Evolutionary conservation across 2,113 vertebrate species (phyloP).

Genomic region (Rhombomys opimus): DNA sequence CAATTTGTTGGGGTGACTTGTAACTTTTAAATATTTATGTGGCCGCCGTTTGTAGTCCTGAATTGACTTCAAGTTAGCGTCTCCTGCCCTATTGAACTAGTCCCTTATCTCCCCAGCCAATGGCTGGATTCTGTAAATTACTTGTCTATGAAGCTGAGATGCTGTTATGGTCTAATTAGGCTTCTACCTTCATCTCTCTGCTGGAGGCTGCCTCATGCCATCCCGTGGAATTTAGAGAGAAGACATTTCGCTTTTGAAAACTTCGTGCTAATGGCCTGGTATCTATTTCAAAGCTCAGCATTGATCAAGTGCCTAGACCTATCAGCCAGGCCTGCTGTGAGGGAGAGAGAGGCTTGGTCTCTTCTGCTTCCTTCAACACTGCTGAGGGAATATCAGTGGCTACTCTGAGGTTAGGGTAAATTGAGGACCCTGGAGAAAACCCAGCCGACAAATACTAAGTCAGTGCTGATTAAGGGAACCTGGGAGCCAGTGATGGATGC

Average conservation of each 20-base stretch:
- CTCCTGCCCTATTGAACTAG: background rate
- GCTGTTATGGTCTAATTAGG: background rate
- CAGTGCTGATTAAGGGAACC: background rate
- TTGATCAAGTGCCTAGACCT: background rate
- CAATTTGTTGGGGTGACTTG: conserved; percentile 16
- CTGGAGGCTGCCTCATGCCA: background rate
- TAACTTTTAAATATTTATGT: conserved; percentile 45
- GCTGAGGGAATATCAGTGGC: background rate
- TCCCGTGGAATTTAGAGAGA: background rate
- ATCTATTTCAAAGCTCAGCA: conserved; percentile 24
- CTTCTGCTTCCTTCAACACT: background rate
- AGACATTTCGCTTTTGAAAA: conserved; percentile 39
- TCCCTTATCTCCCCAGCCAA: background rate
- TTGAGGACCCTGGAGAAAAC: background rate
- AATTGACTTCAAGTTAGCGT: background rate
- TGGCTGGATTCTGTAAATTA: conserved; percentile 29
- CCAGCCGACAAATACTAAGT: background rate
- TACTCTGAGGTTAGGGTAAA: background rate
- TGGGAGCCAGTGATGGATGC: background rate
- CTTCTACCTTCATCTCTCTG: background rate
- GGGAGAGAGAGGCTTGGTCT: background rate
- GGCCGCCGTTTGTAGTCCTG: background rate
- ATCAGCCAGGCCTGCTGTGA: background rate
- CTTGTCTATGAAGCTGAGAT: background rate
- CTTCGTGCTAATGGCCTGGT: background rate